phyloP scores from a whole-genome alignment of 2,113 vertebrate species.

The Arvicanthis niloticus region DNA sequence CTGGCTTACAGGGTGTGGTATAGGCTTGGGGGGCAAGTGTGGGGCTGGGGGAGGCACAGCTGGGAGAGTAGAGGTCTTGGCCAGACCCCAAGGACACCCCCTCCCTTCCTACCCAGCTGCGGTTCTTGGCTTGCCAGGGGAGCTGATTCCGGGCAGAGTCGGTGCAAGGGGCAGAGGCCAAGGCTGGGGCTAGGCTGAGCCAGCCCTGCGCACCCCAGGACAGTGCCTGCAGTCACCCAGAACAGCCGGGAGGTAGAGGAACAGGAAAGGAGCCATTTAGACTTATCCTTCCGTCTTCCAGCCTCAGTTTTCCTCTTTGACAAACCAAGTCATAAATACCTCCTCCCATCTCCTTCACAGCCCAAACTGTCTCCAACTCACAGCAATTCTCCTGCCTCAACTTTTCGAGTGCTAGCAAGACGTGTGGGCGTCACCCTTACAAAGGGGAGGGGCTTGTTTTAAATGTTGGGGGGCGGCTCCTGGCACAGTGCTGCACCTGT shows the following conservation, averaged over 20 bases:
- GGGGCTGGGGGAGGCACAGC: not conserved
- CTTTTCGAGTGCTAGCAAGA: not conserved
- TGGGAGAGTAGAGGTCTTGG: not conserved
- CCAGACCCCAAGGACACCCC: not conserved
- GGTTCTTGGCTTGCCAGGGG: slow-evolving; percentile 55
- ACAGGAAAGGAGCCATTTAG: not conserved
- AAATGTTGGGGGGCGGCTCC: not conserved
- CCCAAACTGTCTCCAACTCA: not conserved
- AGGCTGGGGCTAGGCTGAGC: not conserved
- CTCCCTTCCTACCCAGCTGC: slow-evolving; percentile 36
- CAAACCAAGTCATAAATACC: not conserved
- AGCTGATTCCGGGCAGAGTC: slow-evolving; percentile 1
- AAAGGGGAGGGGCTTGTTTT: not conserved
- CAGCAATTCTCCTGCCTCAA: not conserved
- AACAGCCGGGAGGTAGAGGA: not conserved
- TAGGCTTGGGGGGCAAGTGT: not conserved
- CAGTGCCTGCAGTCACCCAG: too few relatives aligned
- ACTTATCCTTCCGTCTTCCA: not conserved
- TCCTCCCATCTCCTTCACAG: not conserved
- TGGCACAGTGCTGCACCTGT: not conserved
- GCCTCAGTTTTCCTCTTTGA: slow-evolving; percentile 2
- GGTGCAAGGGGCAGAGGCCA: not conserved
- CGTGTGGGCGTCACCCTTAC: not conserved
- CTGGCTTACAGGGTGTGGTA: not conserved
- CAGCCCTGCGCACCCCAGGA: not conserved